Evolutionary conservation across 2,888 invertebrate species (phyloP).

Genomic region (Doris montereyensis): DNA sequence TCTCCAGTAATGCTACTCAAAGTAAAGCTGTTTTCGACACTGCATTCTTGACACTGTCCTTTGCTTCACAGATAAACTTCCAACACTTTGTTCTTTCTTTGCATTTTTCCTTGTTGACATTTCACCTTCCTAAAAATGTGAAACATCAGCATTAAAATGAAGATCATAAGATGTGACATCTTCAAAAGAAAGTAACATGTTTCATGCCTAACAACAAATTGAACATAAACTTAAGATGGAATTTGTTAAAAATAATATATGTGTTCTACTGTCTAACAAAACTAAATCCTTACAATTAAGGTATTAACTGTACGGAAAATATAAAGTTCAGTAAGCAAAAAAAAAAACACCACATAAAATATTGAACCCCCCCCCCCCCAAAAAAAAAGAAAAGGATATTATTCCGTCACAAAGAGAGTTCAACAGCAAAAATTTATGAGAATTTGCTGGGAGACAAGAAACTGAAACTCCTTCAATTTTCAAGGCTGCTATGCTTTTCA

Average conservation of each 20-base stretch:
- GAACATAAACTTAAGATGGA: background rate
- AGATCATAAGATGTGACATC: background rate
- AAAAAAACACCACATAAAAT: no score
- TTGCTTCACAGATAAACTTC: conserved; percentile 57
- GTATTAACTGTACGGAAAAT: no score
- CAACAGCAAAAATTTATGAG: no score
- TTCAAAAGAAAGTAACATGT: background rate
- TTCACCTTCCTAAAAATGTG: conserved; percentile 54
- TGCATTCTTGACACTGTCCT: conserved; percentile 50
- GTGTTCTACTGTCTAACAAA: no score
- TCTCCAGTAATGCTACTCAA: conserved; percentile 65
- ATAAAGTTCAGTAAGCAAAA: no score
- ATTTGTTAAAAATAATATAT: background rate
- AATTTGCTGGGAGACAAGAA: no score
- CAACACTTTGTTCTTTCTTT: conserved; percentile 47
- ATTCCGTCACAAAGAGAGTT: no score
- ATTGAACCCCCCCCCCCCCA: no score
- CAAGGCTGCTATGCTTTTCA: no score
- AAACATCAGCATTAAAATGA: background rate
- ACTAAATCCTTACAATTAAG: no score
- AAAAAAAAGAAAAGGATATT: no score
- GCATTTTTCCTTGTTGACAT: conserved; percentile 52
- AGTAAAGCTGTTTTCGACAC: conserved; percentile 56
- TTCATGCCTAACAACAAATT: background rate
- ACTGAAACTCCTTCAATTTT: no score